Percentiles rank a stretch among this genome's conserved stretches.
Conservation (phyloP, 2,797 vertebrate species). For the Chaunax sp. region DNA sequence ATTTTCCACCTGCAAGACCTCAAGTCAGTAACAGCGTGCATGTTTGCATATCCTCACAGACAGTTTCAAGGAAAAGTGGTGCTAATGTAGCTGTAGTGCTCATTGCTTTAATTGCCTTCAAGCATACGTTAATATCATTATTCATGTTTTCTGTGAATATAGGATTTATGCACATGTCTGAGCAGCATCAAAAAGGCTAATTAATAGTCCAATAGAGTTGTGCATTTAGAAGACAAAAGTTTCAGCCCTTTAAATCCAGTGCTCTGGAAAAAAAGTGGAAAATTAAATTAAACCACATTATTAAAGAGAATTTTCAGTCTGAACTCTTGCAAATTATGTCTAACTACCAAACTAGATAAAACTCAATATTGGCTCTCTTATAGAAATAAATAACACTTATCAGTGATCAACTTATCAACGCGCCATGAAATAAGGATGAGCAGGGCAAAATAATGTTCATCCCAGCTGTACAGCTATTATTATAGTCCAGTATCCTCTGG, state of each 20-base stretch:
- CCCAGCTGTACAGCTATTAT: conserved; percentile 57
- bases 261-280: conserved; percentile 70
- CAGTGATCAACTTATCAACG: conserved; percentile 84
- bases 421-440: conserved; percentile 73
- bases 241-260: conserved; percentile 78
- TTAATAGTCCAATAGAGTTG: conserved; percentile 77
- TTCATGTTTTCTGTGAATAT: conserved; percentile 78
- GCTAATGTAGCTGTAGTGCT: conserved; percentile 76
- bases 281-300: conserved; percentile 80
- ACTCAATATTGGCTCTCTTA: conserved; percentile 82
- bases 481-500: conserved; percentile 52
- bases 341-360: conserved; percentile 87
- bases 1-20: conserved; percentile 58
- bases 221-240: conserved; percentile 78
- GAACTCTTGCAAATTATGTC: conserved; percentile 82
- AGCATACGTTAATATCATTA: conserved; percentile 83
- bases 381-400: conserved; percentile 88
- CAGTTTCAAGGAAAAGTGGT: conserved; percentile 72
- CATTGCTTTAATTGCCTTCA: conserved; percentile 82
- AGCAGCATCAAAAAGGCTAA: conserved; percentile 75
- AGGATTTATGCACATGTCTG: conserved; percentile 70
- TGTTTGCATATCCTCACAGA: conserved; percentile 67
- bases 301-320: conserved; percentile 79
- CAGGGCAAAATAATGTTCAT: conserved; percentile 47
- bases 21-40: conserved; percentile 47